Evolutionary conservation across 2,113 vertebrate genomes (phyloP).

Genomic region (Tragulus kanchil): DNA sequence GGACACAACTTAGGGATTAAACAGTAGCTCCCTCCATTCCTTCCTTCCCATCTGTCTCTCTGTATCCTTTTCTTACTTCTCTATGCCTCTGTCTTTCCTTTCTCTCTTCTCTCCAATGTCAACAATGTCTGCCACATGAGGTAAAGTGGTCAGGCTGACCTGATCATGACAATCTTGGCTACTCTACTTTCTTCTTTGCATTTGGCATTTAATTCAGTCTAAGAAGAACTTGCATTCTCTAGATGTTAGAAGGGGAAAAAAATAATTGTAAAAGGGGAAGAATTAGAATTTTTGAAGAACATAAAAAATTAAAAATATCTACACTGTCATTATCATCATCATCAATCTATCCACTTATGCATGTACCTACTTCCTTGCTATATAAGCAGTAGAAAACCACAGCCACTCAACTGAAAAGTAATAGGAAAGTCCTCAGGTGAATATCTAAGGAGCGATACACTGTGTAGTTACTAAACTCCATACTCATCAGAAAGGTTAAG

Average conservation of each 20-base stretch:
- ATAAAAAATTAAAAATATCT: slow-evolving; percentile 53
- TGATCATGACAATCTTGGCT: not conserved
- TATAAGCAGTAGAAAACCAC: not conserved
- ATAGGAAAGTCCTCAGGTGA: not conserved
- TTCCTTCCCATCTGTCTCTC: too few relatives aligned
- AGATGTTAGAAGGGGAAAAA: not conserved
- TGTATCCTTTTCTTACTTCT: too few relatives aligned
- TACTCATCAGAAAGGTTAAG: not conserved
- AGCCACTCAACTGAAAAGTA: not conserved
- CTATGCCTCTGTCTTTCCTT: not conserved
- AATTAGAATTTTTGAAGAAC: slow-evolving; percentile 9
- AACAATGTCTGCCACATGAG: not conserved
- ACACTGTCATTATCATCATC: not conserved
- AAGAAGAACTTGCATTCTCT: slow-evolving; percentile 16
- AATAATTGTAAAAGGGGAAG: slow-evolving; percentile 1
- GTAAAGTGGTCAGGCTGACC: not conserved
- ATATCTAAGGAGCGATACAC: not conserved
- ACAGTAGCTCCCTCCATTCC: not conserved
- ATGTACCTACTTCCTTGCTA: not conserved
- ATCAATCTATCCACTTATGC: not conserved
- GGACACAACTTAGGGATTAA: not conserved
- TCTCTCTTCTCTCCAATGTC: not conserved
- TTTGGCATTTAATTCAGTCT: slow-evolving; percentile 25
- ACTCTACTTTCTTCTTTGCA: not conserved
- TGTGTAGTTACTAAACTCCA: not conserved